Conservation (phyloP, 2,113 vertebrate species). For the Bubo bubo region DNA sequence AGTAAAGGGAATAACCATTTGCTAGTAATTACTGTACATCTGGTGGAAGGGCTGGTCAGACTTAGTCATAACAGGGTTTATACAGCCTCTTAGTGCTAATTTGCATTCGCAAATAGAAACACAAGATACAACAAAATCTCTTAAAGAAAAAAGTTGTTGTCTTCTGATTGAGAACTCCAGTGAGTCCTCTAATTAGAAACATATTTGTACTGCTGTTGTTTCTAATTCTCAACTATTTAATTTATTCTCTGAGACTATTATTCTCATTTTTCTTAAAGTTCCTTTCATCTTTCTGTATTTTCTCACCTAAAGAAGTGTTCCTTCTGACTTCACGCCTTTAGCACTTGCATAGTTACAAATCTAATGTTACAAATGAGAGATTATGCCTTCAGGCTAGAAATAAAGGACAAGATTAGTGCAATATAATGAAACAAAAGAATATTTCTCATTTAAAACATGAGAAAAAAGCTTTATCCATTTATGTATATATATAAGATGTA, state of each 20-base stretch:
- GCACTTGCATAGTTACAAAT: neutral
- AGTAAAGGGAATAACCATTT: rapidly evolving
- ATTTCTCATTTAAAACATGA: neutral
- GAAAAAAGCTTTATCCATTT: neutral
- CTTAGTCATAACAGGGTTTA: neutral
- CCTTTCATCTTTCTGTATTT: neutral
- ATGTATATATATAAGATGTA: neutral
- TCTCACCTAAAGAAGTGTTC: neutral
- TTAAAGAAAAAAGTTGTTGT: neutral
- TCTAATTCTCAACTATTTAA: neutral
- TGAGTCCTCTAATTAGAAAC: neutral
- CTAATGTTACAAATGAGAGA: neutral
- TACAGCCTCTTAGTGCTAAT: neutral
- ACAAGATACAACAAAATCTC: neutral
- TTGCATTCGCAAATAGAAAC: neutral
- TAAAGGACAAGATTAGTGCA: neutral
- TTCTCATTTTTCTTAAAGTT: neutral
- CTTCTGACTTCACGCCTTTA: neutral
- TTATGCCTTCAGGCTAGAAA: neutral
- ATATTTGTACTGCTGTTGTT: neutral
- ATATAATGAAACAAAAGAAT: neutral
- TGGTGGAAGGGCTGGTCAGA: neutral
- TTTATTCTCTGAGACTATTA: neutral
- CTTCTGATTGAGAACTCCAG: neutral
- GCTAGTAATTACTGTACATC: neutral